Percentiles rank a stretch among this genome's conserved stretches.
phyloP scores from a whole-genome alignment of 2,113 vertebrate genomes.

The Ophiodon elongatus region DNA sequence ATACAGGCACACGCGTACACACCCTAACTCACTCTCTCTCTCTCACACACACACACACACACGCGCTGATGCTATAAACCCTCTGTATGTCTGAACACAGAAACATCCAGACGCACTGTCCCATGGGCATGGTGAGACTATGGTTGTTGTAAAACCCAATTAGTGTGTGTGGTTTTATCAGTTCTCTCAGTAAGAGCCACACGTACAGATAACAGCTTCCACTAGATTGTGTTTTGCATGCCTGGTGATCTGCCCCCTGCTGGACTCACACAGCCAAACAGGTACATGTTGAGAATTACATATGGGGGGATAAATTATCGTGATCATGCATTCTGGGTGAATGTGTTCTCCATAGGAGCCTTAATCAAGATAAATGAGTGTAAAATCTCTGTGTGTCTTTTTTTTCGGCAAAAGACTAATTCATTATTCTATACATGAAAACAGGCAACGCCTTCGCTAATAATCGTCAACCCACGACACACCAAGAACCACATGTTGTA shows the following conservation, averaged over 20 bases:
- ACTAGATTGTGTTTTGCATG: constrained; percentile 27
- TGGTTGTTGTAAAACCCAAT: constrained; percentile 82
- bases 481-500: constrained; percentile 23
- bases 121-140: constrained; percentile 78
- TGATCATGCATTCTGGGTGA: constrained; percentile 33
- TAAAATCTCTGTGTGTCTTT: constrained; percentile 21
- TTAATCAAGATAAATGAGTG: constrained; percentile 42
- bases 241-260: constrained; percentile 69
- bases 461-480: background rate
- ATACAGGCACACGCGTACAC: constrained; percentile 26
- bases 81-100: constrained; percentile 61
- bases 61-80: constrained; percentile 27
- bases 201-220: constrained; percentile 65
- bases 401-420: constrained; percentile 20
- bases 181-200: constrained; percentile 58
- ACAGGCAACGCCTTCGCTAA: background rate
- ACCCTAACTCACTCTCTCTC: background rate
- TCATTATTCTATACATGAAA: constrained; percentile 20
- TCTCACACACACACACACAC: constrained; percentile 7
- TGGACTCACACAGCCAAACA: constrained; percentile 58
- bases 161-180: constrained; percentile 77
- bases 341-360: constrained; percentile 47
- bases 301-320: constrained; percentile 13
- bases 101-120: constrained; percentile 68
- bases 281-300: constrained; percentile 9